A percentile compares a stretch with the other conserved stretches of the same genome.
Evolutionary conservation across 2,888 invertebrate genomes (phyloP).

Genomic region (Sceliomorpha sp.): DNA sequence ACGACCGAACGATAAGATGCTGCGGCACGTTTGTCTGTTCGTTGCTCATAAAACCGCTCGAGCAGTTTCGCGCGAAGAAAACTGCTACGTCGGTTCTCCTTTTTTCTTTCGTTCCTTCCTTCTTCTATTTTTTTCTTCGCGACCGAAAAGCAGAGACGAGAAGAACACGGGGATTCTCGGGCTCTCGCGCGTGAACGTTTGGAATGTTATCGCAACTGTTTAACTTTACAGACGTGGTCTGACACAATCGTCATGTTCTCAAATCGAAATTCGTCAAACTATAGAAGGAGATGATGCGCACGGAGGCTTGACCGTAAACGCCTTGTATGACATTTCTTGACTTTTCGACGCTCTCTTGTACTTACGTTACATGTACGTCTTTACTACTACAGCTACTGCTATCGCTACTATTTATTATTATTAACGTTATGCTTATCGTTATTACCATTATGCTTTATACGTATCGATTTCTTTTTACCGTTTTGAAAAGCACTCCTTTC

Average conservation of each 20-base stretch:
- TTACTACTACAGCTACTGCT: too few relatives aligned
- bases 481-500: constrained; percentile 32
- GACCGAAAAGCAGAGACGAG: constrained; percentile 50
- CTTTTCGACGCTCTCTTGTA: constrained; percentile 14
- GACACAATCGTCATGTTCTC: constrained; percentile 28
- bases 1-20: constrained; percentile 34
- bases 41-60: constrained; percentile 34
- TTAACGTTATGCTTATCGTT: constrained; percentile 28
- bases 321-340: constrained; percentile 17
- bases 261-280: constrained; percentile 12
- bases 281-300: constrained; percentile 43
- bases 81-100: constrained; percentile 21
- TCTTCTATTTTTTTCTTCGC: constrained; percentile 16
- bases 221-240: constrained; percentile 49
- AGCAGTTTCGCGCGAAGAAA: constrained; percentile 32
- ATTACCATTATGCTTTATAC: constrained; percentile 17
- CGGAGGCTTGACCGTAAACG: constrained; percentile 44
- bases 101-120: too few relatives aligned
- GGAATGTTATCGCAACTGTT: constrained; percentile 72
- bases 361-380: constrained; percentile 14
- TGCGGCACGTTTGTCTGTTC: constrained; percentile 18
- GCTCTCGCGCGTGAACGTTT: constrained; percentile 67
- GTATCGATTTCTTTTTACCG: too few relatives aligned
- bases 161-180: constrained; percentile 59
- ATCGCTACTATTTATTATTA: constrained; percentile 19